Conservation (phyloP, 2,888 invertebrate species). For the Esperia sulphurella region DNA sequence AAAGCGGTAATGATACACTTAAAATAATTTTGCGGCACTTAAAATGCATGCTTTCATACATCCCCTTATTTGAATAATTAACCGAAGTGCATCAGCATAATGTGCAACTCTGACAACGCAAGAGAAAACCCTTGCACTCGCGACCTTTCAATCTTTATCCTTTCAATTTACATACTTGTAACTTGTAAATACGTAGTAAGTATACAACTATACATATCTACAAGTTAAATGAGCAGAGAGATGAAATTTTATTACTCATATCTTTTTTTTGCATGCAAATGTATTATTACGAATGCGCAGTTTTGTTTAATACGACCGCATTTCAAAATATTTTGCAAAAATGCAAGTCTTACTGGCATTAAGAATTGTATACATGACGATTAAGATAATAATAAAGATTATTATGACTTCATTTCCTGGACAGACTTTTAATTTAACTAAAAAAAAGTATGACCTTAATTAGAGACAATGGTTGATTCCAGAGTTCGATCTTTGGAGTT, state of each 20-base stretch:
- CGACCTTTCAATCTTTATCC: background rate
- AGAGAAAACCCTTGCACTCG: background rate
- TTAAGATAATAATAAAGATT: conserved; percentile 43
- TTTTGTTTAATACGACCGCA: conserved; percentile 13
- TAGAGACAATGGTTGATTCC: too few relatives aligned
- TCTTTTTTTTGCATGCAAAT: conserved; percentile 9
- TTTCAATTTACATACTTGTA: background rate
- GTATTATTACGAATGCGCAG: conserved; percentile 3
- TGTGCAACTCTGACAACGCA: background rate
- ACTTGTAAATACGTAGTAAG: background rate
- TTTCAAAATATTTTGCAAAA: conserved; percentile 27
- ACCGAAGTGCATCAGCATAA: background rate
- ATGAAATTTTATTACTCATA: too few relatives aligned
- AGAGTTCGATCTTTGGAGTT: too few relatives aligned
- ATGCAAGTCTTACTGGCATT: conserved; percentile 18
- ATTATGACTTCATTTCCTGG: conserved; percentile 17
- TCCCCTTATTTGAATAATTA: conserved; percentile 3
- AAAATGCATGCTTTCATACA: background rate
- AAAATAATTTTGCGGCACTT: background rate
- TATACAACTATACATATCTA: background rate
- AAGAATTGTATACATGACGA: conserved; percentile 22
- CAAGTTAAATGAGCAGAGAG: background rate
- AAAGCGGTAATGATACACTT: background rate
- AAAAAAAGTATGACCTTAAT: conserved; percentile 3
- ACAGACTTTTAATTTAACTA: conserved; percentile 13